phyloP scores from a whole-genome alignment of 2,888 invertebrate genomes.

The Achlya flavicornis region DNA sequence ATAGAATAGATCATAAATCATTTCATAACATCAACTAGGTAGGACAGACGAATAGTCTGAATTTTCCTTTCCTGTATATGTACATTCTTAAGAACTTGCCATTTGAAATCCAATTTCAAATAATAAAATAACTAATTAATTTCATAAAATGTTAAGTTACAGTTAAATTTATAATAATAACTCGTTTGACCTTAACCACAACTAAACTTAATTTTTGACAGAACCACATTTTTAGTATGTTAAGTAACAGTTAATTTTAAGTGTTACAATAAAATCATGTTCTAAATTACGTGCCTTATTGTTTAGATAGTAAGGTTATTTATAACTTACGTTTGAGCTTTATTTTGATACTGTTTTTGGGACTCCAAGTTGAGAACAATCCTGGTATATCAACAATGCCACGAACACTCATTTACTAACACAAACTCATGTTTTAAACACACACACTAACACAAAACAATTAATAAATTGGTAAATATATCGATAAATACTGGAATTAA shows the following conservation, averaged over 20 bases:
- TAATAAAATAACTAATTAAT: no score
- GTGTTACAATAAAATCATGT: no score
- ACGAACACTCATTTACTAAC: slow-evolving; percentile 79
- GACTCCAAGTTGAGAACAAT: slow-evolving; percentile 79
- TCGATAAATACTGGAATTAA: slow-evolving; percentile 16
- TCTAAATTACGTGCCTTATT: neutral
- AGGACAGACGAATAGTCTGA: neutral
- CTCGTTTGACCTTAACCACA: no score
- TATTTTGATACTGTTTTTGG: slow-evolving; percentile 80
- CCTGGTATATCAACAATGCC: slow-evolving; percentile 75
- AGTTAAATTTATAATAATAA: no score
- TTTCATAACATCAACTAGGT: neutral
- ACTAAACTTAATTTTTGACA: no score
- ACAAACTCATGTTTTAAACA: slow-evolving; percentile 58
- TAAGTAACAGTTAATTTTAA: no score
- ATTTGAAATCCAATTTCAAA: neutral
- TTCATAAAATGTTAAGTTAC: no score
- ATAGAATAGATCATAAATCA: no score
- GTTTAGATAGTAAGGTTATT: neutral
- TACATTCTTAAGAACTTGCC: neutral
- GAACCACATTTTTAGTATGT: no score
- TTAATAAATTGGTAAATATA: slow-evolving; percentile 15
- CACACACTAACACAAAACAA: slow-evolving; percentile 45
- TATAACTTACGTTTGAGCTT: slow-evolving; percentile 77
- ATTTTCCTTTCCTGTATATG: neutral